These are phyloP conservation scores for Araneus ventricosus DNA, from an alignment of 1,140 invertebrate genomes.

Conservation along the genomic window DNA sequence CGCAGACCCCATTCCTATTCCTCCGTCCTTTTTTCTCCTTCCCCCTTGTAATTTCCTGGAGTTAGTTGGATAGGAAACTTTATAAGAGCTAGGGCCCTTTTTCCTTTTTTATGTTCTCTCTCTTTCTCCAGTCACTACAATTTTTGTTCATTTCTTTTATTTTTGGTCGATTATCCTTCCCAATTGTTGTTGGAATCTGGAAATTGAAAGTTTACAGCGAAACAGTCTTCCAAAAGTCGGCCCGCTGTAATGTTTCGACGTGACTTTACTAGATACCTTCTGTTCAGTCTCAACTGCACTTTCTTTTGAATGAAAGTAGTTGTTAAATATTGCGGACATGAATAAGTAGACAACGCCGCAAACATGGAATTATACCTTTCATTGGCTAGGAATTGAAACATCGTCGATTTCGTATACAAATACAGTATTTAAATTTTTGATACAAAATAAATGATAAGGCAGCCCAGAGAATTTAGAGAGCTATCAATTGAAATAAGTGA, in stretches of 20 bases:
- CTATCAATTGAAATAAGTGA: too few species aligned
- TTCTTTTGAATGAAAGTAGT: too few species aligned
- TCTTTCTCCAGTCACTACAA: background rate
- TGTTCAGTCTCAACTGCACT: background rate
- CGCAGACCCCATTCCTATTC: constrained; percentile 9
- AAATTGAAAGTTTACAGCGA: background rate
- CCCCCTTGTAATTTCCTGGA: constrained; percentile 46
- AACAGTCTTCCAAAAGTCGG: background rate
- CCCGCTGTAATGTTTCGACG: background rate
- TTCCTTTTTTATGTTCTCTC: background rate
- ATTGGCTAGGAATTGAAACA: too few species aligned
- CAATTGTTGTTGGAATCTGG: background rate
- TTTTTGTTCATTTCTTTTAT: background rate
- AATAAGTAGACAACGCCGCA: too few species aligned
- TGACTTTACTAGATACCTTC: background rate
- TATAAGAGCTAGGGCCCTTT: constrained; percentile 10
- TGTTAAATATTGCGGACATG: too few species aligned
- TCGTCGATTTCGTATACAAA: too few species aligned
- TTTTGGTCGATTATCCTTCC: constrained; percentile 10
- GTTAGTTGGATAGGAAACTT: constrained; percentile 42
- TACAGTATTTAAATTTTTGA: too few species aligned
- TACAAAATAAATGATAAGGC: too few species aligned
- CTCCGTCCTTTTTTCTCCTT: background rate
- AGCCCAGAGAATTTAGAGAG: too few species aligned
- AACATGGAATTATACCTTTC: too few species aligned